phyloP scores from a whole-genome alignment of 2,888 invertebrate species.

The Xestoiulus laeticollis region DNA sequence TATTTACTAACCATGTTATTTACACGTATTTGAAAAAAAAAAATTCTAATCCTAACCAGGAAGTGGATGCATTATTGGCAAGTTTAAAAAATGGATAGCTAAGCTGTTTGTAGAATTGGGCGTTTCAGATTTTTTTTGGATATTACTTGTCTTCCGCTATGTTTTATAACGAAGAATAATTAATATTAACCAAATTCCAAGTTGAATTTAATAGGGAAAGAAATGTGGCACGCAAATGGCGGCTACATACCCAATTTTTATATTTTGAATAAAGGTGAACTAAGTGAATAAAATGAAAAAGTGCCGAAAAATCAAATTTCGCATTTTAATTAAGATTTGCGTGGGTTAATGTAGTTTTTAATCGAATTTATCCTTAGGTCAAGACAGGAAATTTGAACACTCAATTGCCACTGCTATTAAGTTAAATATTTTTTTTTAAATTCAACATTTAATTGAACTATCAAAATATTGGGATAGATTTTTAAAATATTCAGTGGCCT shows the following conservation, averaged over 20 bases:
- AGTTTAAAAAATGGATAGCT: background rate
- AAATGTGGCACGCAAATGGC: no score
- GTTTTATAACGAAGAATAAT: no score
- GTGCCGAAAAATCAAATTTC: background rate
- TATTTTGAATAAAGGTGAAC: no score
- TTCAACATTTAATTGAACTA: constrained; percentile 4
- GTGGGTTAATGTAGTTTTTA: background rate
- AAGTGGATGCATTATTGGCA: background rate
- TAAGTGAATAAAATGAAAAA: no score
- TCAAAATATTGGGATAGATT: background rate
- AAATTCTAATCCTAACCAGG: background rate
- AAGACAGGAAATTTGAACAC: background rate
- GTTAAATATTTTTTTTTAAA: background rate
- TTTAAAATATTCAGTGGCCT: background rate
- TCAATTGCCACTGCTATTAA: background rate
- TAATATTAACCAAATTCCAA: no score
- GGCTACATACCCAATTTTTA: no score
- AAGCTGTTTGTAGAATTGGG: background rate
- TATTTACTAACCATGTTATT: no score
- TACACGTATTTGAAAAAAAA: no score
- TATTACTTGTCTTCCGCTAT: no score
- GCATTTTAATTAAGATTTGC: background rate
- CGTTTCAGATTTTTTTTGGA: no score
- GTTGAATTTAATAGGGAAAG: no score
- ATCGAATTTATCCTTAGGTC: background rate